Percentiles rank a stretch among this genome's conserved stretches.
These are phyloP conservation scores for Ceratina calcarata DNA, from an alignment of 1,140 invertebrate species.

Conservation along the genomic window DNA sequence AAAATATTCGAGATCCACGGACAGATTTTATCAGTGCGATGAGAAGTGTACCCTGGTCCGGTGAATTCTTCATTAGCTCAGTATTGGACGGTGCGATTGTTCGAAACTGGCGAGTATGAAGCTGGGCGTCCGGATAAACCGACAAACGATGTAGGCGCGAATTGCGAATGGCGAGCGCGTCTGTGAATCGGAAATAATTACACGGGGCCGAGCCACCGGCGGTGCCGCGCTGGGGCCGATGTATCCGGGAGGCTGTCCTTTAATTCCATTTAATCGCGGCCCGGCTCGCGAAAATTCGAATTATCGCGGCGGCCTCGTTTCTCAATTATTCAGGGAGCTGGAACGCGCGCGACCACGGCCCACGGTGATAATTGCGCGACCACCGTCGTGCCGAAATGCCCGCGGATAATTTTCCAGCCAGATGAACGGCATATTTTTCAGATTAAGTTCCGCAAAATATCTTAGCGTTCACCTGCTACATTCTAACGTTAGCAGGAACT, in stretches of 20 bases:
- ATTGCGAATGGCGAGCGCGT: not conserved
- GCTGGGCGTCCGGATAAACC: not conserved
- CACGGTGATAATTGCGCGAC: not conserved
- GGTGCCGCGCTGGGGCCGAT: not conserved
- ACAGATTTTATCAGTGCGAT: no score
- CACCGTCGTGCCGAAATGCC: not conserved
- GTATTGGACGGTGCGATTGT: conserved; percentile 1
- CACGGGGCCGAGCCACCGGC: not conserved
- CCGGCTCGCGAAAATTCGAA: conserved; percentile 18
- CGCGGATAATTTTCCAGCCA: no score
- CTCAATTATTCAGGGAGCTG: conserved; percentile 23
- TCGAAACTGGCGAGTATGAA: no score
- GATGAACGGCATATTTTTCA: no score
- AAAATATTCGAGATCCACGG: no score
- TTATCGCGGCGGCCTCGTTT: conserved; percentile 30
- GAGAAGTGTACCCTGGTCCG: not conserved
- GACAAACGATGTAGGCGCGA: not conserved
- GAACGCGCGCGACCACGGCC: not conserved
- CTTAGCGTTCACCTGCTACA: no score
- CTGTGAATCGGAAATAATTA: conserved; percentile 15
- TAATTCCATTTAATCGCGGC: conserved; percentile 19
- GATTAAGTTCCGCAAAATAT: no score
- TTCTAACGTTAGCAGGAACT: no score
- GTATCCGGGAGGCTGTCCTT: not conserved
- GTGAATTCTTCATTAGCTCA: conserved; percentile 20